Percentiles rank a stretch among this genome's conserved stretches.
Conservation (phyloP, 2,797 vertebrate genomes). For the Muraenolepis orangiensis region DNA sequence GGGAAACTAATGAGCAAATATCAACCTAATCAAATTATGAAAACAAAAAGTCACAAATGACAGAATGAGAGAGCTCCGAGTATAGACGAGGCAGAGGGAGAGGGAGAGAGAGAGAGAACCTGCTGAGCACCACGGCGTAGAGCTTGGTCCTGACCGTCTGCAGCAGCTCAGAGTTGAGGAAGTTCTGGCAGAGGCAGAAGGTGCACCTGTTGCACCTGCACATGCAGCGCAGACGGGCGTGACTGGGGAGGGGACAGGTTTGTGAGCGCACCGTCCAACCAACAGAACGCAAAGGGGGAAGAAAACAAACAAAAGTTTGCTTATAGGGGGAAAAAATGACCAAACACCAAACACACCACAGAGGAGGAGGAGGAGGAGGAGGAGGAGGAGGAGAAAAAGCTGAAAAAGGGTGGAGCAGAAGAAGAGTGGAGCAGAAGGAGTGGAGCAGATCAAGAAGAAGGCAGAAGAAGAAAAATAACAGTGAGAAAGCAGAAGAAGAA, state of each 20-base stretch:
- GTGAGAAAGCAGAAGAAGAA: too few species aligned
- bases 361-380: neutral
- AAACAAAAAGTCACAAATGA: neutral
- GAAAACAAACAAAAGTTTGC: neutral
- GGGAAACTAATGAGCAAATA: neutral
- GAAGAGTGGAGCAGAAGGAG: too few species aligned
- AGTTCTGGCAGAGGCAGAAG: conserved; percentile 99
- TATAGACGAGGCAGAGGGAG: conserved; percentile 2
- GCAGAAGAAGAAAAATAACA: too few species aligned
- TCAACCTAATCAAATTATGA: neutral
- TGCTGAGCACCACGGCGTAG: conserved; percentile 95
- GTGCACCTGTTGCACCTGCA: conserved; percentile 98
- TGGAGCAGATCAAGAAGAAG: too few species aligned
- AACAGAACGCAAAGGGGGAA: conserved; percentile 32
- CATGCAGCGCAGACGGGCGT: conserved; percentile 97
- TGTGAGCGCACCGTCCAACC: neutral
- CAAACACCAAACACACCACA: neutral
- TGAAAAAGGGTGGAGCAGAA: too few species aligned
- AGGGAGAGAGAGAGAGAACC: conserved; percentile 58
- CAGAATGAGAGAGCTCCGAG: neutral
- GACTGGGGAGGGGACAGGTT: conserved; percentile 80
- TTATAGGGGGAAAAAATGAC: neutral
- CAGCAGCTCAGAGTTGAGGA: conserved; percentile 98
- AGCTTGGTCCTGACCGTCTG: conserved; percentile 98
- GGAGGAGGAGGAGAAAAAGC: too few species aligned